Evolutionary conservation across 2,888 invertebrate species (phyloP), one percentile per base, ranked within the genome.

Genomic region (Galerucella calmariensis): DNA sequence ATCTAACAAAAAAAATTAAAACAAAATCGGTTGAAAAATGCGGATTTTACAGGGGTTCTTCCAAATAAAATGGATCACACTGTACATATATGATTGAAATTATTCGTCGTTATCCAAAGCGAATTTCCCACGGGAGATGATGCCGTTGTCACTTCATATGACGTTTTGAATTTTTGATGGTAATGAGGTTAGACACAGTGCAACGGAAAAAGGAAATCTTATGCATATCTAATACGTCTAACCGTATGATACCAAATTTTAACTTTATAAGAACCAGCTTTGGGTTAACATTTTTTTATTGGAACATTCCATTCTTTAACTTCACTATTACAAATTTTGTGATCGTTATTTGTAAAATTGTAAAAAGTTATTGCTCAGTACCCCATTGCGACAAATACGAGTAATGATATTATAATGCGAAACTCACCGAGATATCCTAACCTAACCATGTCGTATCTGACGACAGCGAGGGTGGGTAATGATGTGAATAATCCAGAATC

Each of bases 111-210:
- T 69, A 41, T 44, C 41, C 35, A 41, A 51, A 41, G 9, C 0
- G 35, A 20, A 35, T 27, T 16, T 35, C 53, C 53, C n/a, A n/a
- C 16, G 27, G 24, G 67, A 35, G 2, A 12, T 27, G 5, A 56
- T 10, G 2, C 16, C 51, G 67, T 53, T 27, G n/a, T 53, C 67
- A 14, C 56, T 27, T 53, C 9, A 14, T 16, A 44, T 41, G 63
- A 53, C 16, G 24, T 51, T 35, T 67, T 67, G 53, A 67, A 67
- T 35, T 9, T 67, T 67, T 67, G 16, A 67, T 67, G 20, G n/a
- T 35, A 67, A 24, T 56, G n/a, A 14, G 53, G 67, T 46, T 20
- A 56, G 12, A 35, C 4, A 56, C 20, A n/a, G n/a, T 16, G 16
- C 16, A 53, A 53, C 53, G n/a, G 2, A 16, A 16, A n/a, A 16